Percentiles rank a stretch among this genome's conserved stretches.
These are phyloP conservation scores for Sinosuthora webbiana DNA, from an alignment of 2,113 vertebrate species.

Conservation along the genomic window DNA sequence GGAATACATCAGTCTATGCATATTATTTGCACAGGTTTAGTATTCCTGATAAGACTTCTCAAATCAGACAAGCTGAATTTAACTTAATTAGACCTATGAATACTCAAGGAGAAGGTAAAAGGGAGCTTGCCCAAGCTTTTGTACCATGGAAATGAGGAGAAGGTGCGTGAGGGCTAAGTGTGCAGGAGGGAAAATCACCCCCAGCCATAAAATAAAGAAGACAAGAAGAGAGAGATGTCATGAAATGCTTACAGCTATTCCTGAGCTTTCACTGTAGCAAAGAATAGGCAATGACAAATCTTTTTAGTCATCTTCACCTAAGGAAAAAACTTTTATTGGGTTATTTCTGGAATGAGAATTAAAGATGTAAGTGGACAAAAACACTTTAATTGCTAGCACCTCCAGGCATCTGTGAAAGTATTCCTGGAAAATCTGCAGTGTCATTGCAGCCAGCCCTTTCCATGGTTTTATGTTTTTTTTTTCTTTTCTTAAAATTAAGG, in stretches of 20 bases:
- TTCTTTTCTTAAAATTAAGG: not conserved
- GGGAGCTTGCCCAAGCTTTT: not conserved
- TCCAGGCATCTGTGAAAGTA: not conserved
- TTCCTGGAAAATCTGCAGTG: not conserved
- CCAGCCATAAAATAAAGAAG: not conserved
- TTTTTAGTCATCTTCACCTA: not conserved
- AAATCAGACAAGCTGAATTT: slow-evolving; percentile 67
- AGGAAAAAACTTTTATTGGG: not conserved
- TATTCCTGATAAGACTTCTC: slow-evolving; percentile 70
- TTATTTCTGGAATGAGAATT: not conserved
- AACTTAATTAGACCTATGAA: slow-evolving; percentile 71
- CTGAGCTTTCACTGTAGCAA: not conserved
- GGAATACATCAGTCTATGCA: slow-evolving; percentile 24
- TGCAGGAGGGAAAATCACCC: not conserved
- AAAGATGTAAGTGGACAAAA: not conserved
- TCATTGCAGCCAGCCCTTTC: not conserved
- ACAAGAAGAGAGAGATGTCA: slow-evolving; percentile 9
- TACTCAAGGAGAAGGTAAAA: slow-evolving; percentile 55
- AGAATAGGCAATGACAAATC: not conserved
- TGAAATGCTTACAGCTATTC: not conserved
- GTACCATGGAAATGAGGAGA: not conserved
- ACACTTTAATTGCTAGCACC: not conserved
- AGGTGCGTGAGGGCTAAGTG: not conserved
- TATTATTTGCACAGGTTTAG: slow-evolving; percentile 72
- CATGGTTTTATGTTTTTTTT: not conserved